Percentiles rank a stretch among this genome's conserved stretches.
phyloP scores from a whole-genome alignment of 1,140 invertebrate species.

The Cyphomyrmex costatus region DNA sequence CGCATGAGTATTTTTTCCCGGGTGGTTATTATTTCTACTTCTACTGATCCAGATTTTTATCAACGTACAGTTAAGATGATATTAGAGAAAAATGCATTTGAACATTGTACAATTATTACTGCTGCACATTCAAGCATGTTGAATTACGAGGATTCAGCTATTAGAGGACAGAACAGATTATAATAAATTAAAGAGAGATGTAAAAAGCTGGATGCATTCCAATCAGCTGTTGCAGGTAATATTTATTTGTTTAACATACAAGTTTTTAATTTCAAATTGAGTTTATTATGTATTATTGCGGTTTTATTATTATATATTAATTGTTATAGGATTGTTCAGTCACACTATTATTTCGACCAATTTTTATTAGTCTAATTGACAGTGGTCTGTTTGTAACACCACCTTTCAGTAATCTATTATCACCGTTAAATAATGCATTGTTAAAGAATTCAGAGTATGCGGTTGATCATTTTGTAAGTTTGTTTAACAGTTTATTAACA shows the following conservation, averaged over 20 bases:
- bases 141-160: constrained; percentile 73
- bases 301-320: constrained; percentile 20
- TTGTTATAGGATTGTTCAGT: constrained; percentile 87
- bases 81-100: constrained; percentile 87
- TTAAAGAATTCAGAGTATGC: constrained; percentile 82
- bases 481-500: constrained; percentile 88
- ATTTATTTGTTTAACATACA: background rate
- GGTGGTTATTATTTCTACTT: constrained; percentile 87
- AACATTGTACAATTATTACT: constrained; percentile 87
- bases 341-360: constrained; percentile 89
- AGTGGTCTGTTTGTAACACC: constrained; percentile 90
- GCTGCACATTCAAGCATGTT: constrained; percentile 85
- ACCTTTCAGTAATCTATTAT: constrained; percentile 88
- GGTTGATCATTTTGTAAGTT: constrained; percentile 87
- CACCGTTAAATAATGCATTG: constrained; percentile 86
- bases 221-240: constrained; percentile 83
- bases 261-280: background rate
- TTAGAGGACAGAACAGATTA: constrained; percentile 81
- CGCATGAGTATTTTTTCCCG: too few relatives aligned
- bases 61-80: constrained; percentile 85
- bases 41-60: constrained; percentile 85
- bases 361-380: constrained; percentile 88
- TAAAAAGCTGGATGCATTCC: constrained; percentile 87
- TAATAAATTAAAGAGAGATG: constrained; percentile 84
- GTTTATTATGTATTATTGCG: constrained; percentile 13